phyloP scores from a whole-genome alignment of 2,888 invertebrate genomes.

The Agriotes lineatus region DNA sequence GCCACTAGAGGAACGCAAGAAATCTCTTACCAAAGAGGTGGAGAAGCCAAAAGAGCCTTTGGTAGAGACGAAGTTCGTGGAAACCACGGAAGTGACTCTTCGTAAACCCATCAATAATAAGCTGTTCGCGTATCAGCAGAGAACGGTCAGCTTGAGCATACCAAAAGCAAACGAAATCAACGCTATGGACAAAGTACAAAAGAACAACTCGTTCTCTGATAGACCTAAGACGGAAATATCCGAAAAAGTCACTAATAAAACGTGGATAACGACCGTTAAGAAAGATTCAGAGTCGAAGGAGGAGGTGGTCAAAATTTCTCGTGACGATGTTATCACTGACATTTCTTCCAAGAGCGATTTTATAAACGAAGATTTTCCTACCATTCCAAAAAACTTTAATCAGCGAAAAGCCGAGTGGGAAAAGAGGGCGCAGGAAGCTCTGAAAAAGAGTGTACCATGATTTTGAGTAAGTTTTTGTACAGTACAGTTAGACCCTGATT shows the following conservation, averaged over 20 bases:
- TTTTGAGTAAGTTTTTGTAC: slow-evolving; percentile 29
- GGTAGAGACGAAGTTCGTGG: slow-evolving; percentile 51
- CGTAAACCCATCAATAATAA: slow-evolving; percentile 58
- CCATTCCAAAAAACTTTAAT: slow-evolving; percentile 79
- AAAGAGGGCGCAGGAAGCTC: slow-evolving; percentile 79
- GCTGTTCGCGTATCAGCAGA: slow-evolving; percentile 55
- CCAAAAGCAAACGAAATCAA: slow-evolving; percentile 53
- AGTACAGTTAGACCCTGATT: too few species aligned
- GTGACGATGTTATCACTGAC: slow-evolving; percentile 50
- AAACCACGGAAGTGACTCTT: slow-evolving; percentile 57
- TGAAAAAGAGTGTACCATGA: slow-evolving; percentile 68
- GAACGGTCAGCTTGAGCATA: slow-evolving; percentile 58
- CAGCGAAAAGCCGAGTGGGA: slow-evolving; percentile 85
- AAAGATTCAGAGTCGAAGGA: slow-evolving; percentile 52
- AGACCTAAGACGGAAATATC: slow-evolving; percentile 58
- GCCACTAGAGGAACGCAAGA: slow-evolving; percentile 66
- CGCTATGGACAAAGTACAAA: slow-evolving; percentile 56
- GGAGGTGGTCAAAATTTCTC: slow-evolving; percentile 41
- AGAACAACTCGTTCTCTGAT: slow-evolving; percentile 58
- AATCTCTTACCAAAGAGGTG: slow-evolving; percentile 22
- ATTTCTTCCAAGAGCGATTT: slow-evolving; percentile 54
- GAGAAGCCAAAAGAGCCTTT: slow-evolving; percentile 53
- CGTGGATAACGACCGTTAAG: slow-evolving; percentile 55
- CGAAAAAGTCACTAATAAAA: slow-evolving; percentile 40
- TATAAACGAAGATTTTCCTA: slow-evolving; percentile 60